Percentiles rank a stretch among this genome's conserved stretches.
These are phyloP conservation scores for Trilocha varians DNA, from an alignment of 2,888 invertebrate genomes.

Conservation along the genomic window DNA sequence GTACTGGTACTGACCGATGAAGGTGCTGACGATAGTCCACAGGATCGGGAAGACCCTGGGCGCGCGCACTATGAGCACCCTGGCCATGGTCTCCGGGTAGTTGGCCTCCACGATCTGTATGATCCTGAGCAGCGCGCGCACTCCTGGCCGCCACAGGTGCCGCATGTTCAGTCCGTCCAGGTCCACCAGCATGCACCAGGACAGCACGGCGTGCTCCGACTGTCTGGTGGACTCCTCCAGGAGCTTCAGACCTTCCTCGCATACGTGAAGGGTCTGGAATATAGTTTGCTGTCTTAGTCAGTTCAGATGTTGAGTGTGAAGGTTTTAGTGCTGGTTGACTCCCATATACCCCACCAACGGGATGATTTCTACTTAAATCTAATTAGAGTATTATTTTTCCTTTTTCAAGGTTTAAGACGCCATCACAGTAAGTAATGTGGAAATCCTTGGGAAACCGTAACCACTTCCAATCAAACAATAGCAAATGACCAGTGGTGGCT, in stretches of 20 bases:
- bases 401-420: no score
- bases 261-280: conserved; percentile 83
- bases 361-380: not conserved
- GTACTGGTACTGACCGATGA: conserved; percentile 85
- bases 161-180: conserved; percentile 96
- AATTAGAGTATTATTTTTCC: no score
- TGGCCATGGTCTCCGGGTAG: conserved; percentile 96
- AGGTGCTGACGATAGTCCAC: conserved; percentile 95
- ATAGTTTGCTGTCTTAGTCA: no score
- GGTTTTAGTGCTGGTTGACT: no score
- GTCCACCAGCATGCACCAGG: conserved; percentile 93
- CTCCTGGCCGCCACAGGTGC: conserved; percentile 95
- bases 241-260: conserved; percentile 91
- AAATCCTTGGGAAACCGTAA: no score
- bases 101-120: conserved; percentile 88
- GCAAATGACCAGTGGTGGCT: no score
- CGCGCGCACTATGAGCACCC: conserved; percentile 91
- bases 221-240: conserved; percentile 88
- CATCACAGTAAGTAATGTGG: no score
- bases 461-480: no score
- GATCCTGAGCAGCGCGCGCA: conserved; percentile 78
- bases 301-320: no score
- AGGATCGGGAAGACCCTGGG: conserved; percentile 95
- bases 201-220: conserved; percentile 87
- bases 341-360: not conserved